phyloP scores from a whole-genome alignment of 1,140 invertebrate genomes.

The Micrasema longulum region DNA sequence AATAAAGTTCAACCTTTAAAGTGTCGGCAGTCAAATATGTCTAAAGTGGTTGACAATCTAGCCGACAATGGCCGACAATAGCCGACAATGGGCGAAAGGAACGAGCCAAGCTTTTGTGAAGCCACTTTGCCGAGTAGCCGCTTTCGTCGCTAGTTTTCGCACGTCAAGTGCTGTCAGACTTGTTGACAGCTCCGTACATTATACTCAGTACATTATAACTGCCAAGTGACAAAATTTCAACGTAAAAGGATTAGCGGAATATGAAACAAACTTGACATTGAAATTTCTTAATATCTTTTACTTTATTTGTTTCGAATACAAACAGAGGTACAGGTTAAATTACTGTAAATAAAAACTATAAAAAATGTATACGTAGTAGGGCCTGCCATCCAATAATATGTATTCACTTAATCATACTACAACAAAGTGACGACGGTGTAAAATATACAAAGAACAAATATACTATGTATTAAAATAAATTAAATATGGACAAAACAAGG shows the following conservation, averaged over 20 bases:
- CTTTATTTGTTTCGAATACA: no score
- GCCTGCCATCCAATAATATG: no score
- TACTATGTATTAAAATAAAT: no score
- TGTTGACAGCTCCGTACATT: constrained; percentile 8
- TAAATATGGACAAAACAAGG: no score
- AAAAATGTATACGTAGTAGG: no score
- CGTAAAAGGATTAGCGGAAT: background rate
- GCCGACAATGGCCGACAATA: background rate
- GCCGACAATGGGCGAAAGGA: constrained; percentile 21
- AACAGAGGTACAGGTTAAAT: no score
- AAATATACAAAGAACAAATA: no score
- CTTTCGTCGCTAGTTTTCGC: constrained; percentile 22
- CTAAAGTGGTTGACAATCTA: constrained; percentile 18
- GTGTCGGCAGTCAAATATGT: background rate
- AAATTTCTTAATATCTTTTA: no score
- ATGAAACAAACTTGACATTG: background rate
- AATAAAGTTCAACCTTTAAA: no score
- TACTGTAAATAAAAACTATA: no score
- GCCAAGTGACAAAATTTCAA: constrained; percentile 2
- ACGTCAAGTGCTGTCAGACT: background rate
- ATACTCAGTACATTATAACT: background rate
- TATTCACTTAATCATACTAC: no score
- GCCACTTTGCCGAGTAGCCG: constrained; percentile 11
- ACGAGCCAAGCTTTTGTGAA: constrained; percentile 14
- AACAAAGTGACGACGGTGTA: no score